Conservation (phyloP, 2,888 invertebrate genomes). For the Theretra japonica region DNA sequence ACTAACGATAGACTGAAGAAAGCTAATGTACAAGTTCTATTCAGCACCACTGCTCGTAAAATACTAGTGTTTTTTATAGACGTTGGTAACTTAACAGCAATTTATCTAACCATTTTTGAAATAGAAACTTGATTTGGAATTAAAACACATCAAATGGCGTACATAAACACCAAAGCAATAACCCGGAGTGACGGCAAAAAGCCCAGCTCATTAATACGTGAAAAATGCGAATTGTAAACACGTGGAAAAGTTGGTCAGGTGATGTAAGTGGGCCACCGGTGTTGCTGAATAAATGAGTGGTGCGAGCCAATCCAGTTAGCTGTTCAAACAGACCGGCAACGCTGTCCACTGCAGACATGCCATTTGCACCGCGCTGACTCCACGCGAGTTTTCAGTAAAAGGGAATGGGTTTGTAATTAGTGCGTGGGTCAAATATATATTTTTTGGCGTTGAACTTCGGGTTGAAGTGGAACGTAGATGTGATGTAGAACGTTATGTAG, state of each 20-base stretch:
- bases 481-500: too few relatives aligned
- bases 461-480: too few relatives aligned
- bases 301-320: conserved; percentile 65
- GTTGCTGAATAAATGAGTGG: conserved; percentile 67
- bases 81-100: too few relatives aligned
- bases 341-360: neutral
- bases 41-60: too few relatives aligned
- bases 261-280: conserved; percentile 51
- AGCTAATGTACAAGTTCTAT: too few relatives aligned
- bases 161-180: neutral
- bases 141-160: neutral
- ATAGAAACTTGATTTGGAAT: too few relatives aligned
- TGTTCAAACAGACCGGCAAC: conserved; percentile 51
- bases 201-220: conserved; percentile 21
- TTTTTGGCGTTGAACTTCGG: too few relatives aligned
- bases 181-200: neutral
- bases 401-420: neutral
- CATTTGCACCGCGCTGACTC: neutral
- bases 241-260: conserved; percentile 33
- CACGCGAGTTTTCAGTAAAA: neutral
- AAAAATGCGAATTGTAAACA: conserved; percentile 29
- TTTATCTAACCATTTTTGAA: too few relatives aligned
- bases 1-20: too few relatives aligned
- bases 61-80: too few relatives aligned
- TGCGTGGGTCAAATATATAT: too few relatives aligned